Conservation (phyloP, 2,888 invertebrate genomes). For the Matsumyia berberina region DNA sequence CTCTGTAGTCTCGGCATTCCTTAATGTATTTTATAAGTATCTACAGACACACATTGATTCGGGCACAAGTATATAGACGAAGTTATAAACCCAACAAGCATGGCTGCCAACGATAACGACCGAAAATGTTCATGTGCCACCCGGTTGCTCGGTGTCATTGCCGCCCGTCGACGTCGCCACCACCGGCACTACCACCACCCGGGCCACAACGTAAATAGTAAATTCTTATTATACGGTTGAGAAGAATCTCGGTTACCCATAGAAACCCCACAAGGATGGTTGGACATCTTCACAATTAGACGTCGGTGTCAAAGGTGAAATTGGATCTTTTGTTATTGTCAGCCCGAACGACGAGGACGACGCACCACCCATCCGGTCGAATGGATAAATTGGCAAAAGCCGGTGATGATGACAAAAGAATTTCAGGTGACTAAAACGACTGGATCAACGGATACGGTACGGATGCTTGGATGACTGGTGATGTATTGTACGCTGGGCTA, state of each 20-base stretch:
- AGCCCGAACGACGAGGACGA: slow-evolving; percentile 37
- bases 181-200: slow-evolving; percentile 29
- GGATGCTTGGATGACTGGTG: slow-evolving; percentile 31
- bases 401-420: slow-evolving; percentile 58
- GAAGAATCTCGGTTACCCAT: slow-evolving; percentile 76
- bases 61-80: slow-evolving; percentile 17
- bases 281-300: slow-evolving; percentile 76
- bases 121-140: slow-evolving; percentile 56
- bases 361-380: slow-evolving; percentile 29
- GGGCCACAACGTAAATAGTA: slow-evolving; percentile 73
- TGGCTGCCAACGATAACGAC: slow-evolving; percentile 71
- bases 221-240: slow-evolving; percentile 77
- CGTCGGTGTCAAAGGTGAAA: slow-evolving; percentile 76
- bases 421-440: slow-evolving; percentile 52
- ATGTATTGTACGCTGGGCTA: slow-evolving; percentile 1
- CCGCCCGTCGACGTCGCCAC: slow-evolving; percentile 33
- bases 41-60: slow-evolving; percentile 30
- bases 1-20: slow-evolving; percentile 60
- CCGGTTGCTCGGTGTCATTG: slow-evolving; percentile 49
- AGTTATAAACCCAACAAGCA: slow-evolving; percentile 67
- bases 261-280: slow-evolving; percentile 74
- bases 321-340: slow-evolving; percentile 76
- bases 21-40: slow-evolving; percentile 68
- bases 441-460: slow-evolving; percentile 20
- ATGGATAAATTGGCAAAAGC: slow-evolving; percentile 67